Evolutionary conservation across 2,888 invertebrate species (phyloP), one percentile per base, ranked within the genome.

Genomic region (Smittia sp.): DNA sequence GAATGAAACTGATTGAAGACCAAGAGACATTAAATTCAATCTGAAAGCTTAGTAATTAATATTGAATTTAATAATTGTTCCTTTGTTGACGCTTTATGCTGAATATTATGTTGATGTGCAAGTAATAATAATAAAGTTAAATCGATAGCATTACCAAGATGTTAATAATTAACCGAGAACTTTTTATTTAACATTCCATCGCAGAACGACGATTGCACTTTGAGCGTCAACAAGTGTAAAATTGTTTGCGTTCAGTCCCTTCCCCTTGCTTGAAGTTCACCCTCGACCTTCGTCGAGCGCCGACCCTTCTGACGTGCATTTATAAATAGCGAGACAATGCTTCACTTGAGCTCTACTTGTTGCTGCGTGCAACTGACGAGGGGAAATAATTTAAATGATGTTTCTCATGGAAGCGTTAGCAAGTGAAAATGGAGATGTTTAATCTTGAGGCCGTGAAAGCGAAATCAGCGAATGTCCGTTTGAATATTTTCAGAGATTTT

Each of bases 281-380:
- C 13, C 65, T 32, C 58, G 22, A 58, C 65, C 65, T 65, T 65
- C 25, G 2, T 25, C 25, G 15, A 65, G 2, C 11, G 13, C 20
- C 65, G 65, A 65, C 65, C 65, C 65, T 27, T 58, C 13, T 2
- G 1, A 18, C 18, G 22, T 65, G 22, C 32, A 65, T 22, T 65
- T 65, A 25, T 22, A 25, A 54, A 52, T 25, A 70, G 18, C 27
- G 32, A 22, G 9, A 72, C 72, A 72, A 72, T 38, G 54, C 38
- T 72, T 72, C 72, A 72, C 72, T 69, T 69, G 58, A 58, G 22
- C 58, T 20, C n/a, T 7, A 72, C 72, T 62, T 72, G 72, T 72
- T 72, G 72, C 58, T 72, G 58, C 24, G 24, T 25, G 9, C 18
- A 20, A 39, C 32, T 38, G 38, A 13, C 20, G 20, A 66, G 66